Conservation (phyloP, 2,888 invertebrate genomes). For the Pseudococcus jackbeardsleyi region DNA sequence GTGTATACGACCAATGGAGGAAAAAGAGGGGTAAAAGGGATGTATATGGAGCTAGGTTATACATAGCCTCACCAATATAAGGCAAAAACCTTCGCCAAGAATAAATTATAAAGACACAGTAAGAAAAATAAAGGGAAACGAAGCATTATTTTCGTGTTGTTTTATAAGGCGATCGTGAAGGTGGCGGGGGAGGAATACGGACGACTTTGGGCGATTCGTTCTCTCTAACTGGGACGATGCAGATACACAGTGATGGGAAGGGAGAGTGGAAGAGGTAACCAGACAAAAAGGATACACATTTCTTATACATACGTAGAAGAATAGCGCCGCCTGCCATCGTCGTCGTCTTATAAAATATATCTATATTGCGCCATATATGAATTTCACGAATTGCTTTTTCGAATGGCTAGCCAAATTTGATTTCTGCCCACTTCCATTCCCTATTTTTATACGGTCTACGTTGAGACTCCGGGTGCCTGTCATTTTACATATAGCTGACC, state of each 20-base stretch:
- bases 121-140: slow-evolving; percentile 28
- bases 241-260: neutral
- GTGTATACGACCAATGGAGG: neutral
- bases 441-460: too few relatives aligned
- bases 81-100: slow-evolving; percentile 25
- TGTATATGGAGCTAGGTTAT: too few relatives aligned
- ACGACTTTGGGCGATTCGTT: slow-evolving; percentile 23
- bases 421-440: neutral
- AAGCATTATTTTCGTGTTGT: slow-evolving; percentile 26
- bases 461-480: too few relatives aligned
- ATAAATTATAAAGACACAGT: slow-evolving; percentile 25
- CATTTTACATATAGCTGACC: too few relatives aligned
- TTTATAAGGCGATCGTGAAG: neutral
- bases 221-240: neutral
- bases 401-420: slow-evolving; percentile 32
- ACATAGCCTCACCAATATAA: neutral
- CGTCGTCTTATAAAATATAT: neutral
- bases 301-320: neutral
- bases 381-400: slow-evolving; percentile 28
- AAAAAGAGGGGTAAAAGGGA: too few relatives aligned
- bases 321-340: neutral
- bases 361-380: neutral
- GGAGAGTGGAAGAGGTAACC: neutral
- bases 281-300: neutral
- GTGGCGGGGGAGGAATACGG: neutral